phyloP scores from a whole-genome alignment of 2,797 vertebrate species.

The Intellagama lesueurii region DNA sequence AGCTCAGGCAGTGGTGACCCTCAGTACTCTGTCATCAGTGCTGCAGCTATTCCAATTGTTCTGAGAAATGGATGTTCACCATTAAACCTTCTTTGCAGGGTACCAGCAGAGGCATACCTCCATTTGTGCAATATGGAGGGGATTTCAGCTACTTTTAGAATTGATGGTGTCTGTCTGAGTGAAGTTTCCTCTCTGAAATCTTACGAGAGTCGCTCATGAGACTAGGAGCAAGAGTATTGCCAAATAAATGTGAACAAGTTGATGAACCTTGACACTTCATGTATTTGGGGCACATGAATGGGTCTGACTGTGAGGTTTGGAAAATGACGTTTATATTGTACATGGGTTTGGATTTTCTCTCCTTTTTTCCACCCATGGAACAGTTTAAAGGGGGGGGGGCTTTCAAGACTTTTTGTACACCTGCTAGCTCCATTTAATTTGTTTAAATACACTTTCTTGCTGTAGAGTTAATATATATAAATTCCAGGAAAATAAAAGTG shows the following conservation, averaged over 20 bases:
- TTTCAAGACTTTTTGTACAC: constrained; percentile 44
- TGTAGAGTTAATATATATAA: constrained; percentile 66
- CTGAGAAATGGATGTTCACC: neutral
- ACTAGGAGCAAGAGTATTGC: neutral
- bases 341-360: neutral
- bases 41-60: neutral
- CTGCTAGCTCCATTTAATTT: constrained; percentile 65
- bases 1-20: too few relatives aligned
- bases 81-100: neutral
- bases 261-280: neutral
- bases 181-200: neutral
- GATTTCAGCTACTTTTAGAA: neutral
- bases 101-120: neutral
- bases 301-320: constrained; percentile 34
- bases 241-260: neutral
- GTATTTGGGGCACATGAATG: constrained; percentile 37
- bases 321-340: constrained; percentile 60
- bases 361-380: constrained; percentile 50
- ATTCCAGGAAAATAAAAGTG: constrained; percentile 67
- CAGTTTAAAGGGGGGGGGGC: constrained; percentile 29
- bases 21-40: too few relatives aligned
- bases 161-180: neutral
- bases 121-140: neutral
- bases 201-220: neutral
- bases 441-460: constrained; percentile 63